Percentiles rank a stretch among this genome's conserved stretches.
Evolutionary conservation across 2,797 vertebrate genomes (phyloP).

Genomic region (Echeneis naucrates): DNA sequence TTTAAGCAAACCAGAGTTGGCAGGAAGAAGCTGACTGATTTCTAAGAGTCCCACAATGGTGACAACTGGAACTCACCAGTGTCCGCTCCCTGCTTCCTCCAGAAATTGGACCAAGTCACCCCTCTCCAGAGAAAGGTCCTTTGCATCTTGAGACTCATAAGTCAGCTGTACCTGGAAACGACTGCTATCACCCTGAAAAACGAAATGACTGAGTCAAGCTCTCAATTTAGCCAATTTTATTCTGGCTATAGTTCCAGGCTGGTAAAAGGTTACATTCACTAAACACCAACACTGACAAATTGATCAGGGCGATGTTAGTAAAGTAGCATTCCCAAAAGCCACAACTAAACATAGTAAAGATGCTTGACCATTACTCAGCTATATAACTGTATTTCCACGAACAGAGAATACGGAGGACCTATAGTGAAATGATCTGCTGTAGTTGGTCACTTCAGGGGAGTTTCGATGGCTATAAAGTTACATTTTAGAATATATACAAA

Average conservation of each 20-base stretch:
- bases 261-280: background rate
- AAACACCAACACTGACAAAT: background rate
- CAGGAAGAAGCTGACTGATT: background rate
- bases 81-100: conserved; percentile 87
- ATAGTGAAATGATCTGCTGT: background rate
- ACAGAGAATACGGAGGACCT: too few relatives aligned
- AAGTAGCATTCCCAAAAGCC: background rate
- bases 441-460: too few relatives aligned
- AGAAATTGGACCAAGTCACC: conserved; percentile 88
- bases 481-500: background rate
- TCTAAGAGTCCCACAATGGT: background rate
- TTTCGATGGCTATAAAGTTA: too few relatives aligned
- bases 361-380: background rate
- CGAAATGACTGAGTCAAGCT: conserved; percentile 13
- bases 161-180: conserved; percentile 88
- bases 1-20: conserved; percentile 5
- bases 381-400: background rate
- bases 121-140: conserved; percentile 81
- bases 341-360: background rate
- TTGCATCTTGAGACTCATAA: conserved; percentile 81
- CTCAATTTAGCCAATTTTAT: background rate
- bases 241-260: background rate
- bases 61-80: conserved; percentile 80
- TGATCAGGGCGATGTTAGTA: background rate
- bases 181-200: conserved; percentile 77